A percentile compares a stretch with the other conserved stretches of the same genome.
Evolutionary conservation across 2,113 vertebrate genomes (phyloP).

Genomic region (Anolis sagrei): DNA sequence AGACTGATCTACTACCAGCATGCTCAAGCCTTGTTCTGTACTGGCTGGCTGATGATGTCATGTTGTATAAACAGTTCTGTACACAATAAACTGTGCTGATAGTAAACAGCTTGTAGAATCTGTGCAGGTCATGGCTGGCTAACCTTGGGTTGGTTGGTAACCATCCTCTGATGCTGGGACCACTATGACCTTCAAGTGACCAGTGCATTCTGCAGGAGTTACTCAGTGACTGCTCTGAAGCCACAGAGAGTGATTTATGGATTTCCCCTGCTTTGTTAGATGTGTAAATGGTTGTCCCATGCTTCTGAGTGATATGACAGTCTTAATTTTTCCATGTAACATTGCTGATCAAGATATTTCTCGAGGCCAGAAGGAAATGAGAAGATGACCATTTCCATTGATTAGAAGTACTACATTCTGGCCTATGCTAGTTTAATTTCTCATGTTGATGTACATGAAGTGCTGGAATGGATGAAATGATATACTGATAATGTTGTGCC

Average conservation of each 20-base stretch:
- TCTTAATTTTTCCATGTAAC: conserved; percentile 29
- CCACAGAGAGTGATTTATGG: neutral
- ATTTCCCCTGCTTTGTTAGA: conserved; percentile 43
- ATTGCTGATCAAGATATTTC: fast-evolving
- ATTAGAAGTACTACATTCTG: neutral
- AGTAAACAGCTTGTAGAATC: conserved; percentile 50
- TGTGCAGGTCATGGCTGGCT: conserved; percentile 47
- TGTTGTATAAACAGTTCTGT: conserved; percentile 6
- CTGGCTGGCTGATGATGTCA: conserved; percentile 60
- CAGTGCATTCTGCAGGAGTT: neutral
- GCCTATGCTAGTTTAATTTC: neutral
- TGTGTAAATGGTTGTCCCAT: conserved; percentile 44
- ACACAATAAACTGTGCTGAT: conserved; percentile 46
- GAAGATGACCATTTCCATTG: neutral
- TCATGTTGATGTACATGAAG: no score
- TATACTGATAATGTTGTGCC: neutral
- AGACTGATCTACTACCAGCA: neutral
- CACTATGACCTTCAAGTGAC: conserved; percentile 55
- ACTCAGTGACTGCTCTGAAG: neutral
- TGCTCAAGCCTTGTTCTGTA: conserved; percentile 26
- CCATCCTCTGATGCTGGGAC: conserved; percentile 11
- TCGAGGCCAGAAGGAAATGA: neutral
- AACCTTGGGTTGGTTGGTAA: neutral
- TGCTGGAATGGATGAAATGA: neutral
- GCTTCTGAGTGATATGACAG: conserved; percentile 31